These are phyloP conservation scores for Drosophila seguyi DNA, from an alignment of 1,140 invertebrate genomes.

Conservation along the genomic window DNA sequence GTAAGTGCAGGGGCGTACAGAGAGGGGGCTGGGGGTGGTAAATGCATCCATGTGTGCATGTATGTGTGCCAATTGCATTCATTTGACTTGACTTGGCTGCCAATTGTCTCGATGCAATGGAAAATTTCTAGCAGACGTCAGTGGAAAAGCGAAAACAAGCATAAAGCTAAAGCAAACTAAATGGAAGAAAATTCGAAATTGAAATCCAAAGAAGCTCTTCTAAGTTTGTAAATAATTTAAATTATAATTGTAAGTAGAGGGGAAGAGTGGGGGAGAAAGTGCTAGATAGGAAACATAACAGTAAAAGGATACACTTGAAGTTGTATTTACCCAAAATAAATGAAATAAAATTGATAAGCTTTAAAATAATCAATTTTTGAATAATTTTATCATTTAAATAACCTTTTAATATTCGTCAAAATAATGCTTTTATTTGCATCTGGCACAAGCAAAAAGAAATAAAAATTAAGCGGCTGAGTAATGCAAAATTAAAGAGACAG, in stretches of 20 bases:
- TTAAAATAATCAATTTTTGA: background rate
- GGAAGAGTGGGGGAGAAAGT: too few species aligned
- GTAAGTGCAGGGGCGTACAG: slow-evolving; percentile 1
- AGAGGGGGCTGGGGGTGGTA: background rate
- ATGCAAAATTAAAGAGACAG: slow-evolving; percentile 27
- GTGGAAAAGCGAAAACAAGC: slow-evolving; percentile 46
- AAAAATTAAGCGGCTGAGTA: slow-evolving; percentile 30
- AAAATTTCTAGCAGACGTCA: slow-evolving; percentile 70
- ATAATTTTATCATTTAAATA: background rate
- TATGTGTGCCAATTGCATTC: slow-evolving; percentile 72
- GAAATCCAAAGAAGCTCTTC: slow-evolving; percentile 17
- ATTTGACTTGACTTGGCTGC: slow-evolving; percentile 79
- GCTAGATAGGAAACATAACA: background rate
- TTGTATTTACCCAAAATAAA: background rate
- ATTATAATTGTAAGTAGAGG: background rate
- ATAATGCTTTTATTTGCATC: background rate
- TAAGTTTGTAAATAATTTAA: slow-evolving; percentile 17
- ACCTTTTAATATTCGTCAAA: background rate
- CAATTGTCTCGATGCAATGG: slow-evolving; percentile 75
- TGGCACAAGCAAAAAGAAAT: slow-evolving; percentile 27
- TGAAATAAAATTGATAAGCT: background rate
- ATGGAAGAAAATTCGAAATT: slow-evolving; percentile 34
- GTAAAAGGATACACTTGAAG: background rate
- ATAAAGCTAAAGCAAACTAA: slow-evolving; percentile 28
- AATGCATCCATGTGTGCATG: slow-evolving; percentile 1